phyloP scores from a whole-genome alignment of 2,797 vertebrate species.

The Pristis pectinata region DNA sequence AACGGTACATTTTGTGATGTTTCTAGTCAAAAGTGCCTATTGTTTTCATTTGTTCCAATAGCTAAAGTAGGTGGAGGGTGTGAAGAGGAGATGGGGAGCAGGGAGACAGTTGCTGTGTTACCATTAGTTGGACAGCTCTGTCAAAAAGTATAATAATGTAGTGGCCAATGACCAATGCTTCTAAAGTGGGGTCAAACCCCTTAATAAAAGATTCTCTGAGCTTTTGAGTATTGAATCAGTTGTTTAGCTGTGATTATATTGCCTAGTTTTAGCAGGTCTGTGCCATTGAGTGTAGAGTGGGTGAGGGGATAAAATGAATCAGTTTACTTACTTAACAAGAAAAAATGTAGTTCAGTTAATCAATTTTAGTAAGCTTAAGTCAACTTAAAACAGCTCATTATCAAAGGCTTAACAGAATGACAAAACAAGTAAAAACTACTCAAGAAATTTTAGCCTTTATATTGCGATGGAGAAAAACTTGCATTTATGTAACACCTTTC shows the following conservation, averaged over 20 bases:
- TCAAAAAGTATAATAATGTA: not conserved
- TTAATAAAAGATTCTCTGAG: not conserved
- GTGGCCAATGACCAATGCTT: too few relatives aligned
- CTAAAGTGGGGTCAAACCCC: not conserved
- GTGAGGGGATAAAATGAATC: not conserved
- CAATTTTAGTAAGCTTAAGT: not conserved
- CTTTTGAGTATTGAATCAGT: not conserved
- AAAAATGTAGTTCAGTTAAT: not conserved
- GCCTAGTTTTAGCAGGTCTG: not conserved
- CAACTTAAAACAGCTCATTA: not conserved
- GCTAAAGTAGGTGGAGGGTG: not conserved
- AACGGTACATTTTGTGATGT: not conserved
- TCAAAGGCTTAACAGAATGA: not conserved
- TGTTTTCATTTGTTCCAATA: not conserved
- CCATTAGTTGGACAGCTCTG: not conserved
- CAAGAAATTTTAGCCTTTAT: not conserved
- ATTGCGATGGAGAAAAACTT: too few relatives aligned
- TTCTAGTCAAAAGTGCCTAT: not conserved
- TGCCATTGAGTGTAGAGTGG: too few relatives aligned
- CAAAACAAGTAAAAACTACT: not conserved
- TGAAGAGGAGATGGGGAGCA: not conserved
- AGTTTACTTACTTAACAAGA: not conserved
- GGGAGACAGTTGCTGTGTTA: not conserved
- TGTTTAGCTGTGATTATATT: not conserved
- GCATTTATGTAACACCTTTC: too few relatives aligned